Percentiles rank a stretch among this genome's conserved stretches.
Conservation (phyloP, 2,888 invertebrate genomes). For the Pristionchus fissidentatus region DNA sequence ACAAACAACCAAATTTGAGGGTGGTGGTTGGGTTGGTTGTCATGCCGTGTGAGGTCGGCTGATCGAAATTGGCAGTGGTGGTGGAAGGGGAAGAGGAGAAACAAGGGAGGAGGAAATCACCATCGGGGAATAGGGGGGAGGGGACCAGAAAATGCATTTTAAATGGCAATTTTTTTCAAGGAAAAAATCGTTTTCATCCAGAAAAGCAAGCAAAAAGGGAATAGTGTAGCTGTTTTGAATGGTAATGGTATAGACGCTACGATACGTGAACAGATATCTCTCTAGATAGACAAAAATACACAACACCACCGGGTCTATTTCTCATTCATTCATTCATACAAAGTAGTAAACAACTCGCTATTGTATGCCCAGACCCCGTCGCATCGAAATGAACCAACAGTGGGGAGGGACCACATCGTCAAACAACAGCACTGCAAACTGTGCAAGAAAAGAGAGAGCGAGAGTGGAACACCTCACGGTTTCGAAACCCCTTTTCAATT, state of each 20-base stretch:
- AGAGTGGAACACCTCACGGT: background rate
- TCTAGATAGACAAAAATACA: too few relatives aligned
- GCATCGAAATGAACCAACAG: conserved; percentile 24
- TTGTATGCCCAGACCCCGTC: conserved; percentile 1
- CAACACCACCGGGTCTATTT: too few relatives aligned
- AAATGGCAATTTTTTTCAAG: too few relatives aligned
- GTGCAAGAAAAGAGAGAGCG: background rate
- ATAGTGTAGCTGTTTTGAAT: too few relatives aligned
- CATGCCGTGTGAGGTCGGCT: background rate
- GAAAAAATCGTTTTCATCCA: too few relatives aligned
- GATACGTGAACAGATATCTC: too few relatives aligned
- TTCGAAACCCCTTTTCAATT: conserved; percentile 6
- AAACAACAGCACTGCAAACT: conserved; percentile 16
- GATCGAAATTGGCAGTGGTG: background rate
- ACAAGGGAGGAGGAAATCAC: too few relatives aligned
- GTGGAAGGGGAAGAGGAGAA: too few relatives aligned
- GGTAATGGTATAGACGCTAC: too few relatives aligned
- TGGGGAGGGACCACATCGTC: background rate
- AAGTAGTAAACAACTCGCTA: conserved; percentile 27
- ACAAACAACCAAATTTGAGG: conserved; percentile 29
- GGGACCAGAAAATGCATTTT: background rate
- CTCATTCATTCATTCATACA: too few relatives aligned
- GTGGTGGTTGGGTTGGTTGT: background rate
- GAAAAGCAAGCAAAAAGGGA: too few relatives aligned
- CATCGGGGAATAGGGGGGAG: too few relatives aligned